These are phyloP conservation scores for Rhineura floridana DNA, from an alignment of 2,113 vertebrate genomes.

Conservation along the genomic window DNA sequence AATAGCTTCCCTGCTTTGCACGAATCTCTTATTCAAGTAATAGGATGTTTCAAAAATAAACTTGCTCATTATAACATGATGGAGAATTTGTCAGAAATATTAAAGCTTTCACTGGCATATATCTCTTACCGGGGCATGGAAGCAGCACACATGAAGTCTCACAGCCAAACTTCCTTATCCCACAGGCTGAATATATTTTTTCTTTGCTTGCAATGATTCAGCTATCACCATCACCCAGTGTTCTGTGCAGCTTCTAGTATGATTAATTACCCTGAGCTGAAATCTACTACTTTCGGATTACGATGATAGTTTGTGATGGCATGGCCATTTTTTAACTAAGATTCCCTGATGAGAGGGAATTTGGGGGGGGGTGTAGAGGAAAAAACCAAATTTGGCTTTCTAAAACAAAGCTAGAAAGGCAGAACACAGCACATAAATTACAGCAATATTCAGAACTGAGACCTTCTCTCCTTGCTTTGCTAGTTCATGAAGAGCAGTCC, in stretches of 20 bases:
- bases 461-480: background rate
- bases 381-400: constrained; percentile 5
- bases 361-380: background rate
- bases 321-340: background rate
- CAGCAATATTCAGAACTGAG: background rate
- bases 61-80: constrained; percentile 38
- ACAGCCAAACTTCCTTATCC: constrained; percentile 50
- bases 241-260: background rate
- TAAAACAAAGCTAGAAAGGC: background rate
- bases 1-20: constrained; percentile 1
- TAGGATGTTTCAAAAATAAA: constrained; percentile 41
- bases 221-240: fast-evolving
- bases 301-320: background rate
- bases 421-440: background rate
- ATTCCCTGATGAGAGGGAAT: fast-evolving
- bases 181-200: background rate
- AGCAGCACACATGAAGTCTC: constrained; percentile 52
- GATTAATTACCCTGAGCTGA: constrained; percentile 32
- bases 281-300: constrained; percentile 35
- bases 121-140: constrained; percentile 42
- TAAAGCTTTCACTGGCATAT: constrained; percentile 55
- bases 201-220: background rate
- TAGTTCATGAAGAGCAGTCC: background rate
- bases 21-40: constrained; percentile 33
- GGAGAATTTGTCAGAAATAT: constrained; percentile 47